Evolutionary conservation across 2,113 vertebrate genomes (phyloP).

Genomic region (Elachura formosa): DNA sequence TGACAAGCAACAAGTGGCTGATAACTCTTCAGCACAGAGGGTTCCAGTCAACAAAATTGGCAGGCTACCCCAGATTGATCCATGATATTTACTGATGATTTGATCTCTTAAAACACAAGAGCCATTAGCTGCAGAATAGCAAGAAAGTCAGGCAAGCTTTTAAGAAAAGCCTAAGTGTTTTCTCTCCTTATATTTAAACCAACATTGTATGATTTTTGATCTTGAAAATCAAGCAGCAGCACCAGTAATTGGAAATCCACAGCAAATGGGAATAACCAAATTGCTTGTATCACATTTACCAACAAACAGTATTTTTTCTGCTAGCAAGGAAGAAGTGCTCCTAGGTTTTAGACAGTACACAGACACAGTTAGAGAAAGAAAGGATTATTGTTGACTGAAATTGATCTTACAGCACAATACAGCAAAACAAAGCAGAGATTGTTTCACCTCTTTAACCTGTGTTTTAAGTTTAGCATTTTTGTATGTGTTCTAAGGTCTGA

Average conservation of each 20-base stretch:
- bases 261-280: not conserved
- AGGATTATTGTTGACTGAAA: not conserved
- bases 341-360: not conserved
- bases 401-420: not conserved
- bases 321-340: not conserved
- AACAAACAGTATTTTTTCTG: not conserved
- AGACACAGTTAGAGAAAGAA: not conserved
- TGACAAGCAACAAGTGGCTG: fast-evolving
- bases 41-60: not conserved
- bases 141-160: not conserved
- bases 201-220: not conserved
- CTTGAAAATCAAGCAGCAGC: not conserved
- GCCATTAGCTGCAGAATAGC: not conserved
- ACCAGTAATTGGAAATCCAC: not conserved
- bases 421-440: not conserved
- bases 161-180: not conserved
- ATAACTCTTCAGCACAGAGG: not conserved
- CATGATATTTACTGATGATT: not conserved
- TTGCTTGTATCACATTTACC: not conserved
- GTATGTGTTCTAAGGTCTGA: not conserved
- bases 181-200: not conserved
- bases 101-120: not conserved
- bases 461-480: not conserved
- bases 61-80: not conserved
- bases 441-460: not conserved